Base-by-base conservation (phyloP, 1,140 invertebrate species). In the Pogonomyrmex barbatus region DNA sequence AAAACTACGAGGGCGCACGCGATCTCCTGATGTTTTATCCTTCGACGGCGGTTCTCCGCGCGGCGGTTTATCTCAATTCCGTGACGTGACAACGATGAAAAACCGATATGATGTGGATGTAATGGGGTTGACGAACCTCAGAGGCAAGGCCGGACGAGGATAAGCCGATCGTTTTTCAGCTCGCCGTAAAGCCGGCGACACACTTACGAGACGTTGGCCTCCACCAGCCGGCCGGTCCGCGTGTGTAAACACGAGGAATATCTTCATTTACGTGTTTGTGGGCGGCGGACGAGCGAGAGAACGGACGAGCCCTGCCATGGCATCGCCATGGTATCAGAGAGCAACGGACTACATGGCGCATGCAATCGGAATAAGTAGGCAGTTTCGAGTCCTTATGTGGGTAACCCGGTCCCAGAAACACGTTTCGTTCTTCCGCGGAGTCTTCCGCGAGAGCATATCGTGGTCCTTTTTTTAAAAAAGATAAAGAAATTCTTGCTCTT, bases 381-480 rank as follows among this genome's bases (percentile, higher is more conserved):
- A 87, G 90, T 77, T 89, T 88, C 91, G 91, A 91, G 90, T 91
- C 88, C 54, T 89, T 83, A 92, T 91, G 88, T 92, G 88, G 91
- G 91, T 92, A 88, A 92, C 91, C 91, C 90, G 90, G 91, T 92
- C 91, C 91, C 91, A 87, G 88, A 92, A 91, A 92, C 91, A 87
- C 84, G 91, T 92, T 92, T 91, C 89, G 87, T 81, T 88, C 86
- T 92, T 89, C 89, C 79, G 89, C 65, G 85, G 86, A 85, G 88
- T 84, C 82, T 60, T 78, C 67, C 78, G 54, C 62, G 75, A 71
- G 60, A 83, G 1, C 39, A 4, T 54, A n/a, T 6, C 65, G 54
- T 24, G 36, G 73, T 50, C 58, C 65, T 77, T 60, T 63, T 24
- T 24, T 24, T 24, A 24, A 24, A 89, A 89, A 65, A 9, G 6